These are phyloP conservation scores for Periplaneta americana DNA, from an alignment of 1,140 invertebrate genomes.

Conservation along the genomic window DNA sequence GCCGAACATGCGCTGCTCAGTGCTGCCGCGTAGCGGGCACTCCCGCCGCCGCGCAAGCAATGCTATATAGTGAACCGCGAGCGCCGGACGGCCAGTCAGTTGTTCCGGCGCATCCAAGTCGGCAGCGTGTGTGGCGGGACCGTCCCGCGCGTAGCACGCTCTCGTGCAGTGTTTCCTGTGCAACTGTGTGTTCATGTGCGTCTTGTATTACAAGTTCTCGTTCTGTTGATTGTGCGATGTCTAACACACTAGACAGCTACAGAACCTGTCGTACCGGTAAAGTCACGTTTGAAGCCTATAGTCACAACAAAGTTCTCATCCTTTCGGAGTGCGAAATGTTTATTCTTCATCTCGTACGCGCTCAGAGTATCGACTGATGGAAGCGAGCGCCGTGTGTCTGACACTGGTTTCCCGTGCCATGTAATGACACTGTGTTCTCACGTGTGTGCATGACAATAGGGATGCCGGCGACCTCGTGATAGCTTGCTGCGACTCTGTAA, in stretches of 20 bases:
- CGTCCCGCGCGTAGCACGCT: background rate
- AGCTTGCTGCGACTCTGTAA: background rate
- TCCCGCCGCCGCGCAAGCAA: background rate
- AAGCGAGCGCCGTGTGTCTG: background rate
- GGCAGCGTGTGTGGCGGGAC: background rate
- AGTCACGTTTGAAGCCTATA: background rate
- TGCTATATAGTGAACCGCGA: conserved; percentile 4
- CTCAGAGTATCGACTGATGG: background rate
- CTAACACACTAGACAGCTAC: background rate
- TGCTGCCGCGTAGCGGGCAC: conserved; percentile 7
- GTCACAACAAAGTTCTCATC: background rate
- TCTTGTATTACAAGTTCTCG: background rate
- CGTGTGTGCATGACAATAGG: background rate
- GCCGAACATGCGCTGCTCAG: background rate
- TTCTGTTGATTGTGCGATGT: background rate
- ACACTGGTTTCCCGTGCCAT: background rate
- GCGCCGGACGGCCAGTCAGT: background rate
- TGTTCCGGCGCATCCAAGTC: background rate
- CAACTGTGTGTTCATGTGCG: too few species aligned
- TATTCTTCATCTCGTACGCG: background rate
- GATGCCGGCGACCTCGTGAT: background rate
- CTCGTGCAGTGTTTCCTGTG: background rate
- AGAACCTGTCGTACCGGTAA: background rate
- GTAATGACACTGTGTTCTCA: background rate
- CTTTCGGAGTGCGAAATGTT: background rate